Evolutionary conservation across 2,888 invertebrate species (phyloP), one percentile per base, ranked within the genome.

Genomic region (Cyaniris semiargus): DNA sequence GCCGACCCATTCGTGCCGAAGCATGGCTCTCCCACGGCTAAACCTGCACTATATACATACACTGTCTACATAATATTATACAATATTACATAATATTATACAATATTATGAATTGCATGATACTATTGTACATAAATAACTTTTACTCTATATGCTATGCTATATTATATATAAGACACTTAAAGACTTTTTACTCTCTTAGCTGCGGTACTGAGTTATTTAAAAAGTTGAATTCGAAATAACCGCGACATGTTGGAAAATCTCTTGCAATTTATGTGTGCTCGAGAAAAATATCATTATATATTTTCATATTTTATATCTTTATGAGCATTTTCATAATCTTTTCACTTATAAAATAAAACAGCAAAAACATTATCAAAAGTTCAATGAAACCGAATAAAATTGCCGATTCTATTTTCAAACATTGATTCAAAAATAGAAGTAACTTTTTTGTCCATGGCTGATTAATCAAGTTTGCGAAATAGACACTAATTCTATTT

Each of bases 401-500:
- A 21, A 71, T 10, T 27, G 71, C 38, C n/a, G 34, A 10, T 71
- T 34, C 71, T 71, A 71, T 71, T 38, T 71, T 71, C 8, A 70
- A 70, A 38, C 38, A 38, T 66, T 31, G 27, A 18, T 66, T 66
- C 15, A 15, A 66, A 66, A 31, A 27, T 66, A 66, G 60, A 58
- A 58, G 58, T 60, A 34, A 53, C 44, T 74, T 74, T 74, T 74
- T 48, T 48, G 74, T 27, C 4, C 23, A 31, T 27, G 44, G 72
- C 15, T 74, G 38, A 53, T 66, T 66, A 66, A 53, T 27, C 53
- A 48, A 74, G 27, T 23, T 74, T 23, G 27, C 53, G n/a, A 27
- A 53, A 72, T 38, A 74, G 56, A 31, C 15, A 34, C 38, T 53
- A 44, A 74, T 58, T 70, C 34, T 70, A 75, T 76, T 75, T 78